A percentile compares a stretch with the other conserved stretches of the same genome.
Conservation (phyloP, 1,140 invertebrate genomes). For the Ericerus pela region DNA sequence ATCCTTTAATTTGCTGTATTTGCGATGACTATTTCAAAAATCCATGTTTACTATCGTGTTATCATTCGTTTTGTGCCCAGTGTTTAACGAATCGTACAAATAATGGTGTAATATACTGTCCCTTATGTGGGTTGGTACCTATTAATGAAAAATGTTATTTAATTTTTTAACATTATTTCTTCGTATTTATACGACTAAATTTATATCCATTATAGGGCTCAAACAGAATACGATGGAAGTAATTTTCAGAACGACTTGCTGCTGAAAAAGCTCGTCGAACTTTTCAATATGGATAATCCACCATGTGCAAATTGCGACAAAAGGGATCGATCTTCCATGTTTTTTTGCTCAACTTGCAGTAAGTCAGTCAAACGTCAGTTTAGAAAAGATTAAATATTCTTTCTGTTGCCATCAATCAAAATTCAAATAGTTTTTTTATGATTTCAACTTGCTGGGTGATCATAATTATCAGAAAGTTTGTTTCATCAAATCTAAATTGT, state of each 20-base stretch:
- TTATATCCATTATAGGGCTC: not conserved
- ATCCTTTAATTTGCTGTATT: conserved; percentile 46
- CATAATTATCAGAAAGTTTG: too few species aligned
- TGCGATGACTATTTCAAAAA: conserved; percentile 53
- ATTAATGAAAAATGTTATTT: not conserved
- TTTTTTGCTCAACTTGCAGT: conserved; percentile 54
- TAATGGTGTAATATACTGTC: conserved; percentile 45
- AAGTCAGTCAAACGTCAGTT: too few species aligned
- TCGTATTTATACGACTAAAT: not conserved
- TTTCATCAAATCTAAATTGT: too few species aligned
- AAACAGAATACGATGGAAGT: conserved; percentile 36
- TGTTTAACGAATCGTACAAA: conserved; percentile 43
- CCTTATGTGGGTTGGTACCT: conserved; percentile 45
- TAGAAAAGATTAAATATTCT: too few species aligned
- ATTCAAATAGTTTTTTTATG: too few species aligned
- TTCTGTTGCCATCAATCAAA: too few species aligned
- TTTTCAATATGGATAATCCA: conserved; percentile 48
- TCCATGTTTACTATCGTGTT: conserved; percentile 49
- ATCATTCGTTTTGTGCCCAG: conserved; percentile 50
- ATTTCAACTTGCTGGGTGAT: too few species aligned
- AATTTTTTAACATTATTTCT: not conserved
- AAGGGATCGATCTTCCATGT: conserved; percentile 46
- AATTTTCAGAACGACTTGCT: conserved; percentile 45
- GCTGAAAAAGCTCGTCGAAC: conserved; percentile 46
- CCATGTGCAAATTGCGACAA: conserved; percentile 56